phyloP scores from a whole-genome alignment of 1,140 invertebrate genomes.

The Caerostris extrusa region DNA sequence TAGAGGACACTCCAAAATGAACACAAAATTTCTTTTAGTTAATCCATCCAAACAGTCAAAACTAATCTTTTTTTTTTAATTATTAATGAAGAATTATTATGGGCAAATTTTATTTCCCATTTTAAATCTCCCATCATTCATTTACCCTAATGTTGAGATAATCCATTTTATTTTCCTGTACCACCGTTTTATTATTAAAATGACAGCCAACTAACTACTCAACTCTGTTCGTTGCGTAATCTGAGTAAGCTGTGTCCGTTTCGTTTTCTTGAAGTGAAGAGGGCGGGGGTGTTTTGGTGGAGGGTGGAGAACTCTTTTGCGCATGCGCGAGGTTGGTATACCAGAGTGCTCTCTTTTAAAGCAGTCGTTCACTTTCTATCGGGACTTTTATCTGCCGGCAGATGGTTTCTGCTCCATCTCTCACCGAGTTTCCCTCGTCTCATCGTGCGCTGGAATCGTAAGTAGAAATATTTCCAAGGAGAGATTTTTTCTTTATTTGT shows the following conservation, averaged over 20 bases:
- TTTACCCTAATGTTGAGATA: neutral
- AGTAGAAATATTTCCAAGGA: neutral
- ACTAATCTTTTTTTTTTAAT: too few species aligned
- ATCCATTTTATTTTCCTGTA: neutral
- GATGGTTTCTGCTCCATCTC: neutral
- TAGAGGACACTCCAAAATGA: too few species aligned
- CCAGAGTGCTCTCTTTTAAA: constrained; percentile 26
- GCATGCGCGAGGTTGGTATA: neutral
- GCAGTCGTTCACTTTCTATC: neutral
- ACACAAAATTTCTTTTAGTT: too few species aligned
- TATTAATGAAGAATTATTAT: too few species aligned
- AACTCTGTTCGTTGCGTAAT: neutral
- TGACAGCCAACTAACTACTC: neutral
- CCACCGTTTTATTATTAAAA: neutral
- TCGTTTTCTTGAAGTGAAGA: neutral
- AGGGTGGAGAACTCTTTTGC: neutral
- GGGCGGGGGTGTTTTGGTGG: neutral
- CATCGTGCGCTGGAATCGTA: neutral
- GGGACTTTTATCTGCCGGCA: neutral
- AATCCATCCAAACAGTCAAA: too few species aligned
- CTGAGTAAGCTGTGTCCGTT: neutral
- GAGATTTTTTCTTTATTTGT: neutral
- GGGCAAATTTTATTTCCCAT: too few species aligned
- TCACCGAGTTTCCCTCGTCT: neutral
- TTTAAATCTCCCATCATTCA: too few species aligned